Percentiles rank a stretch among this genome's conserved stretches.
Evolutionary conservation across 2,113 vertebrate species (phyloP).

Genomic region (Entomyzon cyanotis): DNA sequence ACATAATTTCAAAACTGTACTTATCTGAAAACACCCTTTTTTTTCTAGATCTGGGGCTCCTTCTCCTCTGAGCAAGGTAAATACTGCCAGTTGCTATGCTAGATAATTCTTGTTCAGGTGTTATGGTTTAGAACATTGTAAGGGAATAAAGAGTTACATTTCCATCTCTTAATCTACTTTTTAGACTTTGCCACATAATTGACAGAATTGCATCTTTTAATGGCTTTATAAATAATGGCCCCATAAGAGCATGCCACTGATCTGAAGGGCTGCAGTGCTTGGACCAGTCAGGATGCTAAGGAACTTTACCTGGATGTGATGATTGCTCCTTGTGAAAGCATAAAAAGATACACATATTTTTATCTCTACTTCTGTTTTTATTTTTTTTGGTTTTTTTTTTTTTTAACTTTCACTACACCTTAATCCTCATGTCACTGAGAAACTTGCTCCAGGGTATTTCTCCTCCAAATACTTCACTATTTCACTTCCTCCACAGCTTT

Average conservation of each 20-base stretch:
- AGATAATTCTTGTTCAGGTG: background rate
- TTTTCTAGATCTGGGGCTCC: conserved; percentile 79
- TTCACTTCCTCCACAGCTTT: background rate
- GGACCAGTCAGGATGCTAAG: background rate
- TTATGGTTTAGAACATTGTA: background rate
- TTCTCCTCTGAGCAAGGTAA: conserved; percentile 84
- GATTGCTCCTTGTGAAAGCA: background rate
- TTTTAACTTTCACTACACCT: background rate
- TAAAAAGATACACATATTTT: background rate
- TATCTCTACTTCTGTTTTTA: background rate
- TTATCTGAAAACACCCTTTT: background rate
- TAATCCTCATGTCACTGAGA: background rate
- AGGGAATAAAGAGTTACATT: background rate
- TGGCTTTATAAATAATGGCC: background rate
- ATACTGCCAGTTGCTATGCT: background rate
- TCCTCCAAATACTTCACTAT: background rate
- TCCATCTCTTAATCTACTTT: background rate
- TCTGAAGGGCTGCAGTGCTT: background rate
- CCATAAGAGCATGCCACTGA: background rate
- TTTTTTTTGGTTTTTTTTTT: background rate
- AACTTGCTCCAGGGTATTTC: background rate
- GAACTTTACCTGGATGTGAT: background rate
- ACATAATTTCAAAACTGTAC: background rate
- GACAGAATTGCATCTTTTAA: background rate
- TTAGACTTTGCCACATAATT: background rate